Conservation (phyloP, 2,888 invertebrate species). For the Bembecia ichneumoniformis region DNA sequence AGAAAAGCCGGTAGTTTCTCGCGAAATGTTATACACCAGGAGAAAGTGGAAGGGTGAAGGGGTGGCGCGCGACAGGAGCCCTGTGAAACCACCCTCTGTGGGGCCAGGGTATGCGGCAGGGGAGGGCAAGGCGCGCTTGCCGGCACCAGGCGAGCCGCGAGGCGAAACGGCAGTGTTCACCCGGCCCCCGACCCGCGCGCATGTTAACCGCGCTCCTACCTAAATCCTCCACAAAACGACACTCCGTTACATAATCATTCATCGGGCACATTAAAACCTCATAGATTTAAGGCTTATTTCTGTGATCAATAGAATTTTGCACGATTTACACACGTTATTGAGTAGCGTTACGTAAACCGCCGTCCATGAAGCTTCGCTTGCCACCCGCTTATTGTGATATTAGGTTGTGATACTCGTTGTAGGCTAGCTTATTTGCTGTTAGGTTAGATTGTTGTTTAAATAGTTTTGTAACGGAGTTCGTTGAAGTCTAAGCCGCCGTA, state of each 20-base stretch:
- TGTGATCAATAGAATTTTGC: slow-evolving; percentile 67
- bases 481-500: slow-evolving; percentile 34
- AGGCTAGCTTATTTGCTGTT: slow-evolving; percentile 64
- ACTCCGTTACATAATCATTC: slow-evolving; percentile 61
- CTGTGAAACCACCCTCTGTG: neutral
- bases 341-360: slow-evolving; percentile 66
- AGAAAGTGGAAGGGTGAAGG: too few species aligned
- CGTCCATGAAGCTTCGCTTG: slow-evolving; percentile 71
- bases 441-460: slow-evolving; percentile 9
- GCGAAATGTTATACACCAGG: too few species aligned
- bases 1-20: slow-evolving; percentile 24
- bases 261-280: slow-evolving; percentile 40
- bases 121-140: neutral
- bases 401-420: slow-evolving; percentile 66
- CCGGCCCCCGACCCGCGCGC: slow-evolving; percentile 57
- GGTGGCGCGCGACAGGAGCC: too few species aligned
- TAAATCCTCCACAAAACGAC: slow-evolving; percentile 44
- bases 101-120: neutral
- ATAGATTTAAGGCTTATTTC: slow-evolving; percentile 67
- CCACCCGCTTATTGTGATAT: slow-evolving; percentile 67
- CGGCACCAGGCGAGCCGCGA: slow-evolving; percentile 15
- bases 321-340: slow-evolving; percentile 61
- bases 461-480: slow-evolving; percentile 31
- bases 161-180: slow-evolving; percentile 49
- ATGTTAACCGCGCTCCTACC: slow-evolving; percentile 44